Conservation (phyloP, 2,113 vertebrate genomes). For the Cyprinodon tularosa region DNA sequence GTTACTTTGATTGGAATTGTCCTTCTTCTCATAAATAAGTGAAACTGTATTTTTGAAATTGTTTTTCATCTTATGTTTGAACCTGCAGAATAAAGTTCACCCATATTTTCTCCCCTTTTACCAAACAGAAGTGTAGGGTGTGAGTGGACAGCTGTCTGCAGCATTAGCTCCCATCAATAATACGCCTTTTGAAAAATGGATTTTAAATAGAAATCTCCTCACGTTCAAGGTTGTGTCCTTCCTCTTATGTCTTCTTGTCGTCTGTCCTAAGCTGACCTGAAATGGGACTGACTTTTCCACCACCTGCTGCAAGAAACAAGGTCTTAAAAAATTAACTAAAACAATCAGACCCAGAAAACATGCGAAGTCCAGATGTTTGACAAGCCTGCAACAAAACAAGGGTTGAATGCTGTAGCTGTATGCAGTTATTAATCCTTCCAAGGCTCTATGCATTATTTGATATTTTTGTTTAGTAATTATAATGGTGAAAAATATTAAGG, state of each 20-base stretch:
- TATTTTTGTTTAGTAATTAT: neutral
- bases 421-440: neutral
- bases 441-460: too few species aligned
- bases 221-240: slow-evolving; percentile 40
- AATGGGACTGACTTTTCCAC: slow-evolving; percentile 16
- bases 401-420: neutral
- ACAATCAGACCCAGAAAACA: neutral
- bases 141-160: slow-evolving; percentile 59
- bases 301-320: slow-evolving; percentile 31
- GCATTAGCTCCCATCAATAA: slow-evolving; percentile 63
- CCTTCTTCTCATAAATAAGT: neutral
- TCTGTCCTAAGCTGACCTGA: slow-evolving; percentile 44
- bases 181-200: slow-evolving; percentile 50
- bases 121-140: slow-evolving; percentile 35
- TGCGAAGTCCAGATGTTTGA: slow-evolving; percentile 12
- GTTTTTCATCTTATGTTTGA: neutral
- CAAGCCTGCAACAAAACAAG: slow-evolving; percentile 2
- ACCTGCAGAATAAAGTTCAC: neutral
- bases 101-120: slow-evolving; percentile 5
- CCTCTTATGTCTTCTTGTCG: slow-evolving; percentile 23
- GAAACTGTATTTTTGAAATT: neutral
- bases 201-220: slow-evolving; percentile 64
- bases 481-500: too few species aligned
- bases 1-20: neutral
- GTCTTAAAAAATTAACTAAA: slow-evolving; percentile 8